Evolutionary conservation across 2,888 invertebrate genomes (phyloP), one percentile per base, ranked within the genome.

Genomic region (Harmothoe impar): DNA sequence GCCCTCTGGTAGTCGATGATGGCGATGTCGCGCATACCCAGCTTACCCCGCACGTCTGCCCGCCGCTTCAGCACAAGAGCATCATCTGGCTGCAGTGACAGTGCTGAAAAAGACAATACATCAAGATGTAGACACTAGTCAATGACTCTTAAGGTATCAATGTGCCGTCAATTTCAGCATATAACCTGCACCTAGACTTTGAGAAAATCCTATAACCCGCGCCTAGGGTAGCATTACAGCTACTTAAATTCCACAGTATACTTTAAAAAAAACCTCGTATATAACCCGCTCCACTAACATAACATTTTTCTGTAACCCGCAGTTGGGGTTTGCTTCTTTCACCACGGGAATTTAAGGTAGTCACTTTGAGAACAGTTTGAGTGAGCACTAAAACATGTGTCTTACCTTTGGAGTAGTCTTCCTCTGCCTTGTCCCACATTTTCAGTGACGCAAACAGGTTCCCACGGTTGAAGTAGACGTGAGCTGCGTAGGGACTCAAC

Each of bases 401-500:
- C 81, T 81, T 35, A 81, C 81, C 81, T n/a, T 81, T 81, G 35
- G 81, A 93, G 92, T 95, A 95, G 92, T 95, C 95, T 77, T 93
- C 92, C 90, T 95, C 95, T 20, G 95, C 95, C 89, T 93, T 93
- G 12, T 94, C 94, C 90, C 92, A 95, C 92, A 94, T 93, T 23
- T 94, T 93, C 90, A 95, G 92, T n/a, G 95, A 94, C 31, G 94
- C 93, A 91, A 94, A 95, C 72, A 96, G 93, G 88, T 95, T 95
- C 23, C 94, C 96, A 90, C 96, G 91, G 93, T 96, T 96, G 91
- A 95, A 95, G 93, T 95, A 96, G 92, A 95, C 94, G 92, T 95
- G 95, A 12, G 95, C 95, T 0, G 95, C 95, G 92, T 94, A 93
- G 0, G 96, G 95, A 90, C 95, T 95, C 89, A 95, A 92, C 77